A percentile compares a stretch with the other conserved stretches of the same genome.
Evolutionary conservation across 2,113 vertebrate genomes (phyloP).

Genomic region (Podarcis raffonei): DNA sequence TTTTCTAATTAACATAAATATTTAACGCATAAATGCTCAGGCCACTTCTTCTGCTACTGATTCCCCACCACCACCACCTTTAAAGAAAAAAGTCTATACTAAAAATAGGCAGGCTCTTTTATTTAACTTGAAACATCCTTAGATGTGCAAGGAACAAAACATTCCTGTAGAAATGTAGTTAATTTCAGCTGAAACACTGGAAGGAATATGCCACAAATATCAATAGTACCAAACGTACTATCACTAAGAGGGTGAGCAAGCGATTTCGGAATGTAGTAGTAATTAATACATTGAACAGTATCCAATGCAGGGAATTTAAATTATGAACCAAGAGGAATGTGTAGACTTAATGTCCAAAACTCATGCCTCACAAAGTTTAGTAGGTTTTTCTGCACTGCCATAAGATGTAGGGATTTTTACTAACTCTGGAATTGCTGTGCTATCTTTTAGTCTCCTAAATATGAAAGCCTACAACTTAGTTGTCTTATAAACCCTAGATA

Average conservation of each 20-base stretch:
- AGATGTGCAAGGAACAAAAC: slow-evolving; percentile 49
- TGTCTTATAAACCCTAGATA: background rate
- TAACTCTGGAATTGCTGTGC: background rate
- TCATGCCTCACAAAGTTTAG: background rate
- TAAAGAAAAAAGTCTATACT: background rate
- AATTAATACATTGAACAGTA: background rate
- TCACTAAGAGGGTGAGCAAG: background rate
- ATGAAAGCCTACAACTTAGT: background rate
- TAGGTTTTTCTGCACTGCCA: background rate
- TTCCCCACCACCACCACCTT: slow-evolving; percentile 46
- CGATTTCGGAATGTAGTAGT: background rate
- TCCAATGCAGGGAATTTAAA: background rate
- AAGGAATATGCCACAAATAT: background rate
- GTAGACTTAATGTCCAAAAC: background rate
- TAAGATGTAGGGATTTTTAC: background rate
- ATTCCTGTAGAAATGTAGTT: slow-evolving; percentile 20
- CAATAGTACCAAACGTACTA: background rate
- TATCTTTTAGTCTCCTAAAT: background rate
- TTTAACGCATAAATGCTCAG: slow-evolving; percentile 77
- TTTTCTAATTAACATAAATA: slow-evolving; percentile 83
- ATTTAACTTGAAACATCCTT: slow-evolving; percentile 45
- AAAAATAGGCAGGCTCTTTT: slow-evolving; percentile 52
- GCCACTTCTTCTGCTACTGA: slow-evolving; percentile 74
- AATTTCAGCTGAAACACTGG: background rate
- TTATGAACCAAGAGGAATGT: background rate